Evolutionary conservation across 1,140 invertebrate species (phyloP).

Genomic region (Schlechtendalia chinensis): DNA sequence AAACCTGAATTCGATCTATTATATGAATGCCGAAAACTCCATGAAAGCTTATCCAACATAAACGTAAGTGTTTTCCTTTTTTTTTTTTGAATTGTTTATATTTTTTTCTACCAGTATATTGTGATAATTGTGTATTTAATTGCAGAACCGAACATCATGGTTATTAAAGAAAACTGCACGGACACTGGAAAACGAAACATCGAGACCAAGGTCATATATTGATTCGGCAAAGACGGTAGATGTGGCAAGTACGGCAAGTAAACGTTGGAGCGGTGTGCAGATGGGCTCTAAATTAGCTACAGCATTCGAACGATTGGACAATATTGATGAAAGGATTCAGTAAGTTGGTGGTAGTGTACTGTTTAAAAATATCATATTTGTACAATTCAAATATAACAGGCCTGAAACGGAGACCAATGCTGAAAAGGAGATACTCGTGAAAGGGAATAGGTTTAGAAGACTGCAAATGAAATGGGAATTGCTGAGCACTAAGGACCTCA

Average conservation of each 20-base stretch:
- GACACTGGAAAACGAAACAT: slow-evolving; percentile 56
- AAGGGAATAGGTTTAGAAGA: slow-evolving; percentile 33
- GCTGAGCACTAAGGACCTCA: slow-evolving; percentile 61
- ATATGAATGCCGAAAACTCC: slow-evolving; percentile 74
- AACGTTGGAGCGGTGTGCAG: slow-evolving; percentile 72
- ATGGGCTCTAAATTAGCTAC: slow-evolving; percentile 69
- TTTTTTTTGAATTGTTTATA: background rate
- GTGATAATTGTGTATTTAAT: background rate
- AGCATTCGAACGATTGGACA: slow-evolving; percentile 67
- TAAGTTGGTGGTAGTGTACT: slow-evolving; percentile 49
- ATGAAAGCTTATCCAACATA: slow-evolving; percentile 71
- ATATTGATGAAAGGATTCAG: slow-evolving; percentile 66
- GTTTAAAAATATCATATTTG: background rate
- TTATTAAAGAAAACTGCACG: slow-evolving; percentile 61
- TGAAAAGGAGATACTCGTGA: background rate
- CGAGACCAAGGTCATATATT: slow-evolving; percentile 68
- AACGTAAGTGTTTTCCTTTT: slow-evolving; percentile 51
- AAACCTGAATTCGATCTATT: slow-evolving; percentile 79
- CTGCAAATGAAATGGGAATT: slow-evolving; percentile 86
- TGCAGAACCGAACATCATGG: slow-evolving; percentile 54
- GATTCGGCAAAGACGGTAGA: slow-evolving; percentile 61
- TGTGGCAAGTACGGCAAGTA: slow-evolving; percentile 62
- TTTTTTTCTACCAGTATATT: background rate
- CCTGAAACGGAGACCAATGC: background rate
- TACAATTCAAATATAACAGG: slow-evolving; percentile 14